phyloP scores from a whole-genome alignment of 2,797 vertebrate genomes.

The Graptemys geographica region DNA sequence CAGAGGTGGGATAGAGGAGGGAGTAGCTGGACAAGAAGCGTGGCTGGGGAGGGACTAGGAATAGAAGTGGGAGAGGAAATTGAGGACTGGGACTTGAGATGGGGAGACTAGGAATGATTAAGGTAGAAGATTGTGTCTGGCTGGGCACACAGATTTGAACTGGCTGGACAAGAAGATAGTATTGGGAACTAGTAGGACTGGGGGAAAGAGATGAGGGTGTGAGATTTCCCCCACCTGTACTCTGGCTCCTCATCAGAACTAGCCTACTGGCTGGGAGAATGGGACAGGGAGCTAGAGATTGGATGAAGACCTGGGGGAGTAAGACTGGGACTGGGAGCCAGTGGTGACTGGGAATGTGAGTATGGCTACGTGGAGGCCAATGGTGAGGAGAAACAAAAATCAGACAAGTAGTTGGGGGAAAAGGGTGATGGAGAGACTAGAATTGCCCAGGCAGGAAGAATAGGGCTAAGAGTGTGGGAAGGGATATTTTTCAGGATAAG shows the following conservation, averaged over 20 bases:
- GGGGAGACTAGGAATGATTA: background rate
- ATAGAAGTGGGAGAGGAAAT: background rate
- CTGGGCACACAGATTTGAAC: background rate
- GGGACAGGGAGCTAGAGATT: background rate
- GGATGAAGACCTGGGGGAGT: background rate
- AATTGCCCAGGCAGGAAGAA: background rate
- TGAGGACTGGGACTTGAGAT: background rate
- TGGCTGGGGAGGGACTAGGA: background rate
- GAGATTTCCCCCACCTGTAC: background rate
- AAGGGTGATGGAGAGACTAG: background rate
- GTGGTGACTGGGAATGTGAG: background rate
- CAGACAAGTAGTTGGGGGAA: background rate
- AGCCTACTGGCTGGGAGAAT: background rate
- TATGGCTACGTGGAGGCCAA: background rate
- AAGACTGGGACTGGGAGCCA: no score
- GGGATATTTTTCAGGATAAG: background rate
- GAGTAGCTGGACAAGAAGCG: background rate
- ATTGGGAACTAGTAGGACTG: background rate
- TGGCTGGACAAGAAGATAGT: background rate
- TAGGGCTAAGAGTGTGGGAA: background rate
- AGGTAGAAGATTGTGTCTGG: background rate
- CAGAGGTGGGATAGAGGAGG: background rate
- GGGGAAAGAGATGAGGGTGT: background rate
- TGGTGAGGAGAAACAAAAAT: background rate
- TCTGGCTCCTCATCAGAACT: background rate